Evolutionary conservation across 2,888 invertebrate genomes (phyloP).

Genomic region (Athrips mouffetella): DNA sequence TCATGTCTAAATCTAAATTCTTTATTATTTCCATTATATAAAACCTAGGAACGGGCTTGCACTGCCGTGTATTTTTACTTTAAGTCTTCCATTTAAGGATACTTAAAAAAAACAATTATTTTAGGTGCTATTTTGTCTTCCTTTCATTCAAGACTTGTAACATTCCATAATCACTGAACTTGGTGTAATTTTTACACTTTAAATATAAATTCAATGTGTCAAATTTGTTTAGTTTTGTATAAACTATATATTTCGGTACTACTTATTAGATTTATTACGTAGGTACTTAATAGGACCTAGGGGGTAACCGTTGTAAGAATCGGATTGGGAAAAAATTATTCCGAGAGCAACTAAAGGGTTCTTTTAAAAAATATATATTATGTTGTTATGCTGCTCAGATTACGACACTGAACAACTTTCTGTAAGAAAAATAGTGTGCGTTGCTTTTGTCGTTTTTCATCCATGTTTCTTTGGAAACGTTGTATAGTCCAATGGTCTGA

Average conservation of each 20-base stretch:
- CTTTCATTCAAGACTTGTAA: too few species aligned
- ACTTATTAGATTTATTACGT: neutral
- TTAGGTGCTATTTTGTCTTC: constrained; percentile 14
- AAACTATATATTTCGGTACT: constrained; percentile 4
- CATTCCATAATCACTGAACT: neutral
- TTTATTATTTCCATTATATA: neutral
- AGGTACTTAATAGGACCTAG: too few species aligned
- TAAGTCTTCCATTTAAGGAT: neutral
- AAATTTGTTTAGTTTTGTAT: neutral
- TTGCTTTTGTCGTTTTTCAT: too few species aligned
- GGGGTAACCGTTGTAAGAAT: too few species aligned
- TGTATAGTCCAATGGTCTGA: too few species aligned
- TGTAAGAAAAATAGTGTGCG: too few species aligned
- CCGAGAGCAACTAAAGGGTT: too few species aligned
- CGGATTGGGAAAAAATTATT: too few species aligned
- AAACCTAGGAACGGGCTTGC: neutral
- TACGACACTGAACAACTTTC: too few species aligned
- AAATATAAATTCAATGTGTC: neutral
- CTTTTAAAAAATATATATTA: too few species aligned
- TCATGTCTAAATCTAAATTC: neutral
- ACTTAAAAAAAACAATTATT: neutral
- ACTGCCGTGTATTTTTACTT: neutral
- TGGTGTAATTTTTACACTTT: neutral
- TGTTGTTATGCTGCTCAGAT: too few species aligned
- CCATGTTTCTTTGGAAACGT: too few species aligned